Percentiles rank a stretch among this genome's conserved stretches.
Conservation (phyloP, 2,888 invertebrate genomes). For the Hyles lineata region DNA sequence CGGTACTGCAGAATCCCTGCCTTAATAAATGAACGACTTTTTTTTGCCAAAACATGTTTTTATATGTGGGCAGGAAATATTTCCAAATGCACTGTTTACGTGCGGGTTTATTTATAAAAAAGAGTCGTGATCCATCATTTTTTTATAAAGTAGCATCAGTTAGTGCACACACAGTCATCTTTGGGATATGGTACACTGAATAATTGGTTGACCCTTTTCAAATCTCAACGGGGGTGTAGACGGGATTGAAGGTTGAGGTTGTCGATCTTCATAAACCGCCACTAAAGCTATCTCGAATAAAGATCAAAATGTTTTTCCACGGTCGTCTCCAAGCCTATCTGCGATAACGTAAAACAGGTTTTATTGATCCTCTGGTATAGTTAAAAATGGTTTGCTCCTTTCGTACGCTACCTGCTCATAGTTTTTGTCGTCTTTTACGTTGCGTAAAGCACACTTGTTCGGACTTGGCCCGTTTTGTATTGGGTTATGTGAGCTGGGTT, state of each 20-base stretch:
- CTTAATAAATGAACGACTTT: slow-evolving; percentile 1
- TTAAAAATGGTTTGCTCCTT: slow-evolving; percentile 67
- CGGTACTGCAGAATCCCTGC: neutral
- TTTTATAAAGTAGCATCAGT: slow-evolving; percentile 7
- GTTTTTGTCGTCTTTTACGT: slow-evolving; percentile 79
- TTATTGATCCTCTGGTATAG: slow-evolving; percentile 66
- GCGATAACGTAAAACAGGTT: slow-evolving; percentile 67
- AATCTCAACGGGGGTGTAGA: slow-evolving; percentile 75
- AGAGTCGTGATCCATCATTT: slow-evolving; percentile 3
- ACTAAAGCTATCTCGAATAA: slow-evolving; percentile 44
- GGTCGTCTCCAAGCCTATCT: slow-evolving; percentile 54
- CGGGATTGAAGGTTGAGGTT: slow-evolving; percentile 7
- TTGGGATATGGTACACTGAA: slow-evolving; percentile 34
- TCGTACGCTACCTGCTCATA: slow-evolving; percentile 71
- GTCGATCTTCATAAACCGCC: slow-evolving; percentile 19
- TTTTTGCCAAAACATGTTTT: slow-evolving; percentile 39
- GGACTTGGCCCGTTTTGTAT: slow-evolving; percentile 69
- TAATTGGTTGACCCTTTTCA: slow-evolving; percentile 63
- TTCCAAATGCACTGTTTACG: slow-evolving; percentile 12
- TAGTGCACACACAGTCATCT: slow-evolving; percentile 13
- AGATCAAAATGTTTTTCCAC: slow-evolving; percentile 61
- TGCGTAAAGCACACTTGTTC: slow-evolving; percentile 80
- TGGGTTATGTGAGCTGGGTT: slow-evolving; percentile 48
- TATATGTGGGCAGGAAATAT: neutral
- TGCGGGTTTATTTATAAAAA: slow-evolving; percentile 10